Percentiles rank a stretch among this genome's conserved stretches.
These are phyloP conservation scores for Chelonia mydas DNA, from an alignment of 2,797 vertebrate genomes.

Conservation along the genomic window DNA sequence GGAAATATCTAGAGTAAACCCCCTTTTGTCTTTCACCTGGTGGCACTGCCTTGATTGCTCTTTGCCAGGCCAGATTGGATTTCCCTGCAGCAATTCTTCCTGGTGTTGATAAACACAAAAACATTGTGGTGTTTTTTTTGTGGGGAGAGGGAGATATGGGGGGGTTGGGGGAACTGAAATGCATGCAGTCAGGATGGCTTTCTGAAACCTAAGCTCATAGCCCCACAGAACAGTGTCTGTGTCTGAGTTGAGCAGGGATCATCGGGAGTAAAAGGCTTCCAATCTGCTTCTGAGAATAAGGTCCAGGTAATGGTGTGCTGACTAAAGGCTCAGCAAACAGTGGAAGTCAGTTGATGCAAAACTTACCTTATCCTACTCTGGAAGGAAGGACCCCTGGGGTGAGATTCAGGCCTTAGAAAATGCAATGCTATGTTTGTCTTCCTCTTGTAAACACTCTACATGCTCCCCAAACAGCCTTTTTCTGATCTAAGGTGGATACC, in stretches of 20 bases:
- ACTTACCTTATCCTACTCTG: neutral
- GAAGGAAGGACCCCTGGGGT: neutral
- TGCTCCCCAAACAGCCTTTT: too few species aligned
- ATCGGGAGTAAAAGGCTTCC: neutral
- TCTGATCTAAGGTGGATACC: too few species aligned
- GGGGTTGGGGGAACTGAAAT: neutral
- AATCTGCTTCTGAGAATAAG: neutral
- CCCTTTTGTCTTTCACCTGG: neutral
- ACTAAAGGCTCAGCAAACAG: neutral
- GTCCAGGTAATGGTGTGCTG: neutral
- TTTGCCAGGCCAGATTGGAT: neutral
- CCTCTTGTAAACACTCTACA: too few species aligned
- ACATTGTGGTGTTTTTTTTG: neutral
- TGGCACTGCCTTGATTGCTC: neutral
- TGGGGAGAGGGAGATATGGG: neutral
- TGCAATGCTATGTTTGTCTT: too few species aligned
- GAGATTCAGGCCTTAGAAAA: neutral
- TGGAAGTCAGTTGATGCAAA: neutral
- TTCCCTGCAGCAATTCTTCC: neutral
- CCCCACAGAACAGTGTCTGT: too few species aligned
- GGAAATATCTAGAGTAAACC: neutral
- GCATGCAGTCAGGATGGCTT: neutral
- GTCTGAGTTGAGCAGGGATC: neutral
- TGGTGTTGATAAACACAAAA: neutral
- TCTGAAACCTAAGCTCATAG: too few species aligned